Percentiles rank a stretch among this genome's conserved stretches.
phyloP scores from a whole-genome alignment of 1,140 invertebrate genomes.

The Zaprionus ghesquierei region DNA sequence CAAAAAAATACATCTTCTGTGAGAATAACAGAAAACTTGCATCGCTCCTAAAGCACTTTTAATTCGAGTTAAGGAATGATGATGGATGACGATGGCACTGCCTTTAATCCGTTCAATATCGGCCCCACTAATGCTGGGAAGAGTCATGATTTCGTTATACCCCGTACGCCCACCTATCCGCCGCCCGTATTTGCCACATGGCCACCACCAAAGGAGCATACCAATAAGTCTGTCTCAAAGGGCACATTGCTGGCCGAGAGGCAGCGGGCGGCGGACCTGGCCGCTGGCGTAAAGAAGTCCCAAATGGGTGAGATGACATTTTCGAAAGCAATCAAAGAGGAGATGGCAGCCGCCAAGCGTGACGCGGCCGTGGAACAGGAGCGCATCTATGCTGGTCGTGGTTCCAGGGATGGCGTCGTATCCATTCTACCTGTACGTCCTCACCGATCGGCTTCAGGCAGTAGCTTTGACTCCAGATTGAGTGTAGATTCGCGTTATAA shows the following conservation, averaged over 20 bases:
- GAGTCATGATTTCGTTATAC: constrained; percentile 11
- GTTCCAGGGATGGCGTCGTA: not conserved
- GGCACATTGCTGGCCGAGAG: not conserved
- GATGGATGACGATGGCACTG: constrained; percentile 26
- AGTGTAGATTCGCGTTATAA: not conserved
- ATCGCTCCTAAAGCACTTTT: not conserved
- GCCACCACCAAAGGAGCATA: constrained; percentile 31
- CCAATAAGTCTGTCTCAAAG: constrained; percentile 26
- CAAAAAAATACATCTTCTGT: not conserved
- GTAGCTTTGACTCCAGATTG: not conserved
- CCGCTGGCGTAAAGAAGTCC: constrained; percentile 5
- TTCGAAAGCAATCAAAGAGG: constrained; percentile 63
- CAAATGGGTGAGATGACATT: constrained; percentile 41
- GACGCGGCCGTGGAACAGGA: not conserved
- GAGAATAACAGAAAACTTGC: not conserved
- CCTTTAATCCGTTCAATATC: constrained; percentile 58
- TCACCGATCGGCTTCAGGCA: not conserved
- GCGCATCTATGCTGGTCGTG: not conserved
- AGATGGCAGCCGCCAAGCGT: constrained; percentile 52
- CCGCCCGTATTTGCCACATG: constrained; percentile 37
- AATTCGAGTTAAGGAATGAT: constrained; percentile 27
- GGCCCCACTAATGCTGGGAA: constrained; percentile 19
- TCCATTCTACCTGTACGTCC: not conserved
- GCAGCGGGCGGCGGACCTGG: not conserved
- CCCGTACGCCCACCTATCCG: constrained; percentile 43